phyloP scores from a whole-genome alignment of 2,113 vertebrate genomes.

The Callipepla californica region DNA sequence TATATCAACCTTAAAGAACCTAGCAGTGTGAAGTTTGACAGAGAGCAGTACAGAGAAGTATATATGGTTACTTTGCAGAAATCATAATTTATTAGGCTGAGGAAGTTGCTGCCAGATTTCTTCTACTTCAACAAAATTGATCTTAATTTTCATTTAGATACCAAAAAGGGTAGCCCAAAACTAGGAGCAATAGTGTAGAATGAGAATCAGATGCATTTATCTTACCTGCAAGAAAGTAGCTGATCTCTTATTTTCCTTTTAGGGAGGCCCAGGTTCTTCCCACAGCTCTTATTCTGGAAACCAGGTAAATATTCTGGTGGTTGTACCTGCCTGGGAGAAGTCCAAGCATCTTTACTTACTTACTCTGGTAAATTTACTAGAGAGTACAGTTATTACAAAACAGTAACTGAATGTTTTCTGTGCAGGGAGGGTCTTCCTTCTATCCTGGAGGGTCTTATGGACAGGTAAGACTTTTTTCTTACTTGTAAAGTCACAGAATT shows the following conservation, averaged over 20 bases:
- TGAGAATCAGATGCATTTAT: not conserved
- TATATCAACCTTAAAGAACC: not conserved
- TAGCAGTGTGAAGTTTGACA: not conserved
- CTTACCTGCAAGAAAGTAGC: not conserved
- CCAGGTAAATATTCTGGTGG: slow-evolving; percentile 20
- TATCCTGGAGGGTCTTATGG: not conserved
- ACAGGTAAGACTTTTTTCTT: not conserved
- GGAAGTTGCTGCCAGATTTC: not conserved
- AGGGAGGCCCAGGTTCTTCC: not conserved
- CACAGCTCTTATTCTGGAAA: not conserved
- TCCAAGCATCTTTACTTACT: not conserved
- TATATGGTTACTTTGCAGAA: not conserved
- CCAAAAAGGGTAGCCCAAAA: not conserved
- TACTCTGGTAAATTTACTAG: too few species aligned
- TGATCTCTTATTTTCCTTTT: not conserved
- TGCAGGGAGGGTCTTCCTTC: slow-evolving; percentile 6
- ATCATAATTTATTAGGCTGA: not conserved
- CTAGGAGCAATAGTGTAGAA: accelerated
- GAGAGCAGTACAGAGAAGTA: not conserved
- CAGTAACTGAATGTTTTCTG: not conserved
- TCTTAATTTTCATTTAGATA: not conserved
- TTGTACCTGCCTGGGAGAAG: not conserved
- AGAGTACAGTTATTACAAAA: not conserved
- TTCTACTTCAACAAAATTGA: not conserved
- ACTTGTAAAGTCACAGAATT: not conserved